Conservation (phyloP, 37 sponge, comb jelly and placozoan genomes). For the Beroe ovata region DNA sequence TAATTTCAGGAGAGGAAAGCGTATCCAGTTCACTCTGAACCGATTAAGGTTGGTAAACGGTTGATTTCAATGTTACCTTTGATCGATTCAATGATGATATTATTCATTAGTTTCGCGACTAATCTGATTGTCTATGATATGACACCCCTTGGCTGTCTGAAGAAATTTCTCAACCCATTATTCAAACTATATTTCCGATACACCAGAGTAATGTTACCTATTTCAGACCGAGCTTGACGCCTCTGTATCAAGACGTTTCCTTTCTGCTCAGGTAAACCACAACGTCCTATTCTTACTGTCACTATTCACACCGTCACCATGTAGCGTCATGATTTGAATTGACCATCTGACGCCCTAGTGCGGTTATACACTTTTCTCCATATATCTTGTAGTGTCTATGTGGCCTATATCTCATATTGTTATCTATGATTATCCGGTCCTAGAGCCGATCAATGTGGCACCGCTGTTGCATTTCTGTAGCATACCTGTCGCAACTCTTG, state of each 20-base stretch:
- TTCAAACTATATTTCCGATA: background rate
- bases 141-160: constrained; percentile 54
- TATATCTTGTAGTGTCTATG: background rate
- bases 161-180: background rate
- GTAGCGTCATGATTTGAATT: constrained; percentile 53
- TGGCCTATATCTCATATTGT: constrained; percentile 8
- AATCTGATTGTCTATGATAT: constrained; percentile 38
- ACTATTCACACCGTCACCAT: too few species aligned
- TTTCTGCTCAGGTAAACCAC: too few species aligned
- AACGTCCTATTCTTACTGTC: too few species aligned
- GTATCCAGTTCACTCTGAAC: too few species aligned
- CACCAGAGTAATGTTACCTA: background rate
- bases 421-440: constrained; percentile 5
- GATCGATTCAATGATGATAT: constrained; percentile 1
- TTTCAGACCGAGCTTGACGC: too few species aligned
- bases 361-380: background rate
- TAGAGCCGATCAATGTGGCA: too few species aligned
- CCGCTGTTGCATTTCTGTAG: too few species aligned
- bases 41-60: too few species aligned
- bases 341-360: constrained; percentile 14
- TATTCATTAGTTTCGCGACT: constrained; percentile 35
- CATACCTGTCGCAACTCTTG: too few species aligned
- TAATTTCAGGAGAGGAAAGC: too few species aligned
- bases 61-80: too few species aligned
- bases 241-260: too few species aligned